Evolutionary conservation across 2,113 vertebrate species (phyloP).

Genomic region (Bubo scandiacus): DNA sequence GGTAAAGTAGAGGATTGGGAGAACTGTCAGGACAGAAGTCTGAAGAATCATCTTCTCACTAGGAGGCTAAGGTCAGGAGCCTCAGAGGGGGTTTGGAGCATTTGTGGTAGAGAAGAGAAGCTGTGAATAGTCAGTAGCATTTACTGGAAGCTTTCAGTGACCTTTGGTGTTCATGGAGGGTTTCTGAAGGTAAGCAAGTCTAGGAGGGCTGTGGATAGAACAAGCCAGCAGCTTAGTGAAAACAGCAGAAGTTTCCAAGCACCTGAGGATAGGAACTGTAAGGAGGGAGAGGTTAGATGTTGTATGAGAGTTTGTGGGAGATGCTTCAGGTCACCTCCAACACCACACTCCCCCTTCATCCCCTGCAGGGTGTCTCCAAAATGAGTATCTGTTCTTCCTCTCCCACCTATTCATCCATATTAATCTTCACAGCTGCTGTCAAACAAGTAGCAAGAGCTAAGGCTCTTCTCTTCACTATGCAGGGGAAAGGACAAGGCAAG

Average conservation of each 20-base stretch:
- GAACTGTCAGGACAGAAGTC: neutral
- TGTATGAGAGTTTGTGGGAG: neutral
- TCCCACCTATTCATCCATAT: neutral
- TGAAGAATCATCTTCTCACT: neutral
- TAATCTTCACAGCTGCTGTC: neutral
- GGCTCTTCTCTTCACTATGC: neutral
- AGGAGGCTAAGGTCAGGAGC: neutral
- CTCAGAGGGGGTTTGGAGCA: neutral
- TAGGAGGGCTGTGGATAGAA: neutral
- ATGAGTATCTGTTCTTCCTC: neutral
- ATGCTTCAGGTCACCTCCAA: neutral
- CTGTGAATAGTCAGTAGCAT: neutral
- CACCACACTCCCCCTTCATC: neutral
- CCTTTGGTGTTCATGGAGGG: neutral
- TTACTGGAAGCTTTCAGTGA: neutral
- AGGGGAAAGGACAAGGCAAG: neutral
- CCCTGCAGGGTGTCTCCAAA: neutral
- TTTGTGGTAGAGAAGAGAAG: neutral
- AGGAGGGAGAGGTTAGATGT: neutral
- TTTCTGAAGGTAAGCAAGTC: neutral
- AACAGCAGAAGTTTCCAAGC: neutral
- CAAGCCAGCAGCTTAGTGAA: neutral
- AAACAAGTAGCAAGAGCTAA: neutral
- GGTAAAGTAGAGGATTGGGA: neutral
- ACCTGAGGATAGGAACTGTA: neutral